Evolutionary conservation across 2,888 invertebrate genomes (phyloP).

Genomic region (Dioctria linearis): DNA sequence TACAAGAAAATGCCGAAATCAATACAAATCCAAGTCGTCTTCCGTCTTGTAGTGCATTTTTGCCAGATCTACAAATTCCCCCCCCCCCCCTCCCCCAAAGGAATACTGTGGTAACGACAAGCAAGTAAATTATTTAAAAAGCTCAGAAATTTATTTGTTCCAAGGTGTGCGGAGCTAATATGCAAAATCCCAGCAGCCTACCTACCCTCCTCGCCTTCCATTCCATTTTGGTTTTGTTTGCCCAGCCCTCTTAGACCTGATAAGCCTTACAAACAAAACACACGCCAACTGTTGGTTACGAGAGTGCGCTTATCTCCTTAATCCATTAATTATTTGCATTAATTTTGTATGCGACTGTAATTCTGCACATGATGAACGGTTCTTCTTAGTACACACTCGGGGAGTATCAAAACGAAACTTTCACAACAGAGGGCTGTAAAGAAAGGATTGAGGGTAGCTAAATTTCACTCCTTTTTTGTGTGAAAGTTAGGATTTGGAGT

Average conservation of each 20-base stretch:
- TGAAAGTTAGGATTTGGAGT: too few species aligned
- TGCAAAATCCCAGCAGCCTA: neutral
- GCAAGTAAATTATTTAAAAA: slow-evolving; percentile 36
- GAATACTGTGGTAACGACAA: neutral
- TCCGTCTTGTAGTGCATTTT: too few species aligned
- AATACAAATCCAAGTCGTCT: too few species aligned
- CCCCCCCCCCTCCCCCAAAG: too few species aligned
- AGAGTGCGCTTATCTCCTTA: slow-evolving; percentile 39
- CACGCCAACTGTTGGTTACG: slow-evolving; percentile 34
- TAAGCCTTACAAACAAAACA: neutral
- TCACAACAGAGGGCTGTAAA: neutral
- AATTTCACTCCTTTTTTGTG: too few species aligned
- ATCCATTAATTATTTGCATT: slow-evolving; percentile 52
- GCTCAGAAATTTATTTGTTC: neutral
- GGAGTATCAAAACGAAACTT: neutral
- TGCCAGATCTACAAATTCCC: too few species aligned
- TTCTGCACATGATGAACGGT: neutral
- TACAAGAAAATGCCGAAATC: too few species aligned
- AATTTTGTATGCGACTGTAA: slow-evolving; percentile 42
- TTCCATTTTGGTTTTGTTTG: slow-evolving; percentile 13
- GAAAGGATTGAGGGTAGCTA: neutral
- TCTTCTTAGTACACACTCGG: slow-evolving; percentile 4
- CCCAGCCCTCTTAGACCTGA: neutral
- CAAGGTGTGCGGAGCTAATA: neutral
- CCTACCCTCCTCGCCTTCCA: neutral